Conservation (phyloP, 1,140 invertebrate genomes). For the Lordiphosa stackelbergi region DNA sequence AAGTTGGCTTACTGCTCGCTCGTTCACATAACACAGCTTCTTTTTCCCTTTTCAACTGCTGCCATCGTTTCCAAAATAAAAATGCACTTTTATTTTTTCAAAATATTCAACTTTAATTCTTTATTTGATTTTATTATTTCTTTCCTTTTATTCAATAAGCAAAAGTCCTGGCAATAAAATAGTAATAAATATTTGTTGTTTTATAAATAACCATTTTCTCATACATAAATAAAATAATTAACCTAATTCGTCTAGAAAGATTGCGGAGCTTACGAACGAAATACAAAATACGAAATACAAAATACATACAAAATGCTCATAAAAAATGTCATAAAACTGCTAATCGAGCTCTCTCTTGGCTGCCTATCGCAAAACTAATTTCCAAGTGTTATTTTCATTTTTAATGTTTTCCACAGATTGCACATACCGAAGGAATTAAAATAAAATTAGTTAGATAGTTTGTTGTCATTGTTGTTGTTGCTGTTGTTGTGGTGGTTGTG, state of each 20-base stretch:
- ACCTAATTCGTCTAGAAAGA: constrained; percentile 47
- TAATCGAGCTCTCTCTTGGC: constrained; percentile 62
- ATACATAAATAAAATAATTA: constrained; percentile 63
- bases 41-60: too few relatives aligned
- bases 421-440: constrained; percentile 37
- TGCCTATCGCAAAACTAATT: constrained; percentile 64
- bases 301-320: constrained; percentile 38
- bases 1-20: too few relatives aligned
- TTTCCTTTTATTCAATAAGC: constrained; percentile 50
- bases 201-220: constrained; percentile 50
- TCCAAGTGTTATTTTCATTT: constrained; percentile 25
- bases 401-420: constrained; percentile 47
- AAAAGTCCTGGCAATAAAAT: constrained; percentile 55
- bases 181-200: constrained; percentile 54
- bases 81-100: not conserved
- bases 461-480: constrained; percentile 19
- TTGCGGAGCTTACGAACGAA: constrained; percentile 10
- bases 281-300: constrained; percentile 24
- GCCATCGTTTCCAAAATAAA: not conserved
- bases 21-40: too few relatives aligned
- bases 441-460: constrained; percentile 29
- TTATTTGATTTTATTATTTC: constrained; percentile 25
- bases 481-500: not conserved
- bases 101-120: constrained; percentile 26
- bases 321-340: constrained; percentile 52